Percentiles rank a stretch among this genome's conserved stretches.
These are phyloP conservation scores for Aporophyla nigra DNA, from an alignment of 2,888 invertebrate genomes.

Conservation along the genomic window DNA sequence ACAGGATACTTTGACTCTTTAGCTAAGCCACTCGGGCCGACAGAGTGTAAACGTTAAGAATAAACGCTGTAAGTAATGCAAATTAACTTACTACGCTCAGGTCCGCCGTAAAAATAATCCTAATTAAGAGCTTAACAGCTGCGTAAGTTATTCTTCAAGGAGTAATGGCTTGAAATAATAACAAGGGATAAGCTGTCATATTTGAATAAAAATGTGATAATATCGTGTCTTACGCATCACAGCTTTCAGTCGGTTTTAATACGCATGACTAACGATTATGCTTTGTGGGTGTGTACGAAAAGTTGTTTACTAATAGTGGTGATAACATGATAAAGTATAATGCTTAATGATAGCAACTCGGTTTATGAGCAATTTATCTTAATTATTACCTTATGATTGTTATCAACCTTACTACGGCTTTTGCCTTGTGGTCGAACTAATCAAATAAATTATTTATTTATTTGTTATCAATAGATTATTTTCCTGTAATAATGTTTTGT, in stretches of 20 bases:
- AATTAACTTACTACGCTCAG: conserved; percentile 55
- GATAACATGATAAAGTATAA: not conserved
- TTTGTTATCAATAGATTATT: conserved; percentile 17
- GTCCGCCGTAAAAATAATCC: conserved; percentile 52
- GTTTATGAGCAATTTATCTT: not conserved
- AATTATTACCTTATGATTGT: not conserved
- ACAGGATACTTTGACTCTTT: not conserved
- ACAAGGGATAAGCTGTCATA: conserved; percentile 44
- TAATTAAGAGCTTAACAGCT: conserved; percentile 56
- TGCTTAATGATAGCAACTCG: not conserved
- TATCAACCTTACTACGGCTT: not conserved
- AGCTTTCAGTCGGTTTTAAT: not conserved
- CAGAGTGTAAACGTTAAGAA: conserved; percentile 22
- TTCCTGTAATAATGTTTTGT: not conserved
- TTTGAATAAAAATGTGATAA: conserved; percentile 5
- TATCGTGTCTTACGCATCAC: conserved; percentile 1
- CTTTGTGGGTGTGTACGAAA: not conserved
- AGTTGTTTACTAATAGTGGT: not conserved
- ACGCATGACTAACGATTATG: not conserved
- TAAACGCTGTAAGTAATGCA: conserved; percentile 38
- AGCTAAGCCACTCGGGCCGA: not conserved
- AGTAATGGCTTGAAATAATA: conserved; percentile 59
- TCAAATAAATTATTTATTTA: not conserved
- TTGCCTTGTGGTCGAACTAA: not conserved
- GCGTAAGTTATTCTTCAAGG: conserved; percentile 41